These are phyloP conservation scores for Elysia crispata DNA, from an alignment of 2,888 invertebrate genomes.

Conservation along the genomic window DNA sequence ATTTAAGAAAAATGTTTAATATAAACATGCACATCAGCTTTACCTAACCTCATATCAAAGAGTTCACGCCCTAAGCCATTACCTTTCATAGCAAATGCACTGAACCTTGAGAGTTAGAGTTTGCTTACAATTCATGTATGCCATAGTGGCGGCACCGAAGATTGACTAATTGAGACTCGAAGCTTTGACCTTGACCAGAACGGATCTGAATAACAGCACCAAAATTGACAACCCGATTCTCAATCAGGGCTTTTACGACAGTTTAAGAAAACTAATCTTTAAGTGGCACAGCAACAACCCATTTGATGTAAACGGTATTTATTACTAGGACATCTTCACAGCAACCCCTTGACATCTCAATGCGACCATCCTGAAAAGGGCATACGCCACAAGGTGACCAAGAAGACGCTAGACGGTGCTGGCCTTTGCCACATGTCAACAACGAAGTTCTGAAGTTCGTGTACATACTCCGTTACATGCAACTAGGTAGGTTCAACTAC, in stretches of 20 bases:
- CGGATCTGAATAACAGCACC: constrained; percentile 55
- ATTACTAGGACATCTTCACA: constrained; percentile 58
- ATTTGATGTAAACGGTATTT: constrained; percentile 59
- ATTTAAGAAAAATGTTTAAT: too few species aligned
- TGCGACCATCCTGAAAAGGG: constrained; percentile 54
- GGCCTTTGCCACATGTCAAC: constrained; percentile 51
- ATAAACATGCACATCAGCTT: too few species aligned
- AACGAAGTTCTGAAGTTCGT: constrained; percentile 46
- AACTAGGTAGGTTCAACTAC: too few species aligned
- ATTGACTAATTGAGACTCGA: constrained; percentile 48
- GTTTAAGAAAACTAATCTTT: constrained; percentile 53
- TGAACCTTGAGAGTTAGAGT: too few species aligned
- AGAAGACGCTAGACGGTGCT: constrained; percentile 35
- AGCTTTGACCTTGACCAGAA: constrained; percentile 55
- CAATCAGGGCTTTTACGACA: constrained; percentile 53
- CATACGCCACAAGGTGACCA: constrained; percentile 46
- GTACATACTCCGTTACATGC: too few species aligned
- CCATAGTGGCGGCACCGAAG: too few species aligned
- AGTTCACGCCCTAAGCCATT: too few species aligned
- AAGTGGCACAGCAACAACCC: constrained; percentile 54
- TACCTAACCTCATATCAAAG: too few species aligned
- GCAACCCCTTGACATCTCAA: constrained; percentile 51
- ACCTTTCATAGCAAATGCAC: too few species aligned
- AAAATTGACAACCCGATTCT: constrained; percentile 54
- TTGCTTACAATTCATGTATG: too few species aligned